A percentile compares a stretch with the other conserved stretches of the same genome.
Conservation (phyloP, 2,113 vertebrate species). For the Trogon surrucura region DNA sequence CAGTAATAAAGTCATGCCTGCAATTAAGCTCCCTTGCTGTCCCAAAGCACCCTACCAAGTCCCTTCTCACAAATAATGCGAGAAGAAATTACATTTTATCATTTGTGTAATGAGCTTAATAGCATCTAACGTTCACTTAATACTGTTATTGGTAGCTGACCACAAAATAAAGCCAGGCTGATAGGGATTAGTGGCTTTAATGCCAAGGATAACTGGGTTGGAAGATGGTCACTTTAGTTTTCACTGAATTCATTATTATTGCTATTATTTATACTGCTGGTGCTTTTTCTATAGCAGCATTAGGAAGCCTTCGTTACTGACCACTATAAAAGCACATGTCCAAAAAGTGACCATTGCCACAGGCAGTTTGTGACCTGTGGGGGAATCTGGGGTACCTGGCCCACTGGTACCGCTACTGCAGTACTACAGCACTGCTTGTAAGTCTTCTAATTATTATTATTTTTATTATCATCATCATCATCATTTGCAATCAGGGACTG, state of each 20-base stretch:
- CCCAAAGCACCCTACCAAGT: neutral
- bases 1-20: neutral
- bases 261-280: neutral
- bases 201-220: neutral
- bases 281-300: neutral
- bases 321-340: neutral
- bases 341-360: neutral
- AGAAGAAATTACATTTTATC: neutral
- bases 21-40: neutral
- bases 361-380: rapidly evolving
- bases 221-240: neutral
- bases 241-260: neutral
- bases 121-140: neutral
- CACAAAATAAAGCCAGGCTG: neutral
- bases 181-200: neutral
- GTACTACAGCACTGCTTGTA: neutral
- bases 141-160: neutral
- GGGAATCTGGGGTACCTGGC: neutral
- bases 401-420: neutral
- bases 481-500: neutral
- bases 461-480: no score
- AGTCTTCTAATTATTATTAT: neutral
- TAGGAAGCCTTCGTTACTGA: neutral
- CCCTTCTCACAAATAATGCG: neutral
- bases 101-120: neutral